Evolutionary conservation across 1,140 invertebrate species (phyloP).

Genomic region (Musca domestica): DNA sequence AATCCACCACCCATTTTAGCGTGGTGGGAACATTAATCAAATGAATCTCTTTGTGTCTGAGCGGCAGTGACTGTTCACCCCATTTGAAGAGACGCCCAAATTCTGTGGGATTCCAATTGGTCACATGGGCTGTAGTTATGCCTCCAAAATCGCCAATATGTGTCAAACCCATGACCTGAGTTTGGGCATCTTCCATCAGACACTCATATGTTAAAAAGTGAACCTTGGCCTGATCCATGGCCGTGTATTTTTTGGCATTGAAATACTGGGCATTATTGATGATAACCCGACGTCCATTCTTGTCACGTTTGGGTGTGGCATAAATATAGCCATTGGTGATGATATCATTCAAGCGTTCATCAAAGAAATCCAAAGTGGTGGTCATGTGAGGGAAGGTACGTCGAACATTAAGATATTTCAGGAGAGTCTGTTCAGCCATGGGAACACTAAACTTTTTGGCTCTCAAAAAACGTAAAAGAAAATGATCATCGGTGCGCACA

Average conservation of each 20-base stretch:
- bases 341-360: slow-evolving; percentile 62
- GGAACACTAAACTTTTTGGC: slow-evolving; percentile 77
- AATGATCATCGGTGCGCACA: slow-evolving; percentile 69
- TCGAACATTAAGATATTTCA: slow-evolving; percentile 76
- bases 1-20: slow-evolving; percentile 70
- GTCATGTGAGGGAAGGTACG: slow-evolving; percentile 65
- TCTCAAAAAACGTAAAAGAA: slow-evolving; percentile 73
- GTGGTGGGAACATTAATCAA: slow-evolving; percentile 68
- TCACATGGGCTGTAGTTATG: slow-evolving; percentile 61
- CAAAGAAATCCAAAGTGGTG: slow-evolving; percentile 65
- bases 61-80: slow-evolving; percentile 76
- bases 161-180: slow-evolving; percentile 68
- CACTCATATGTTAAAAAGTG: slow-evolving; percentile 71
- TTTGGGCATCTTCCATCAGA: slow-evolving; percentile 69
- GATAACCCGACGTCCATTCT: slow-evolving; percentile 68
- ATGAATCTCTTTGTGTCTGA: slow-evolving; percentile 74
- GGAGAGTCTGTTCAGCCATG: slow-evolving; percentile 72
- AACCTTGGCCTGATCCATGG: slow-evolving; percentile 65
- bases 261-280: slow-evolving; percentile 66
- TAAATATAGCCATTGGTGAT: slow-evolving; percentile 68
- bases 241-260: slow-evolving; percentile 63
- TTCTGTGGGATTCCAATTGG: slow-evolving; percentile 67
- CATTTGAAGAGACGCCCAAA: slow-evolving; percentile 66
- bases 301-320: slow-evolving; percentile 71
- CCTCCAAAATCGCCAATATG: slow-evolving; percentile 66